Conservation (phyloP, 1,140 invertebrate species). For the Gerris buenoi region DNA sequence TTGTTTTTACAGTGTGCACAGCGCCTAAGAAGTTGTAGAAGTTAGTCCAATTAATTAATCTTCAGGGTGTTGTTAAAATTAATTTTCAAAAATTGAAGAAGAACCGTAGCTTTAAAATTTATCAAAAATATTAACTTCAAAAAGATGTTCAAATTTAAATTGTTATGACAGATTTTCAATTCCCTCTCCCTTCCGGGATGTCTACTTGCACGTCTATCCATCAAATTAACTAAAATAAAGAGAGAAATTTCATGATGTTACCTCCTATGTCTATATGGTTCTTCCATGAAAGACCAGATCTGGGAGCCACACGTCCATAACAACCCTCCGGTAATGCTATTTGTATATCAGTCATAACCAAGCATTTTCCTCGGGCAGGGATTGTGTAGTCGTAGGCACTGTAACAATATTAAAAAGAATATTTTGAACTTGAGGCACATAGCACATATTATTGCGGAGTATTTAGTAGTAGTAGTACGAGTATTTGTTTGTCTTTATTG, state of each 20-base stretch:
- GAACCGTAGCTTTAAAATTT: no score
- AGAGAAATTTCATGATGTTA: conserved; percentile 14
- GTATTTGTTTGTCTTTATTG: background rate
- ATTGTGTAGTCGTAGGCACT: conserved; percentile 78
- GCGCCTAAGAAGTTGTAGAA: no score
- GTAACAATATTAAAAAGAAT: conserved; percentile 19
- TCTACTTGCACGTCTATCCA: background rate
- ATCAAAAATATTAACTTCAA: no score
- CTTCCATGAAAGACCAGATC: conserved; percentile 89
- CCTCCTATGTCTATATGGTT: conserved; percentile 92
- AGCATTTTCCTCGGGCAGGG: conserved; percentile 63
- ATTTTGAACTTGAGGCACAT: background rate
- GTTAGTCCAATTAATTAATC: no score
- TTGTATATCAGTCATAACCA: conserved; percentile 87
- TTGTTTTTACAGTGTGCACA: no score
- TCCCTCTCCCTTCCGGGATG: no score
- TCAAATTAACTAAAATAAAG: background rate
- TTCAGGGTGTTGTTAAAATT: no score
- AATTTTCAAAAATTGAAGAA: no score
- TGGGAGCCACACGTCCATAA: conserved; percentile 89
- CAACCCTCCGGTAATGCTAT: conserved; percentile 70
- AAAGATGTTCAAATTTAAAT: no score
- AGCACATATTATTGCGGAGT: background rate
- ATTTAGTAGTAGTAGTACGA: background rate
- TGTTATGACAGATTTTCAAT: no score